Evolutionary conservation across 2,888 invertebrate species (phyloP).

Genomic region (Meteorus cinctellus): DNA sequence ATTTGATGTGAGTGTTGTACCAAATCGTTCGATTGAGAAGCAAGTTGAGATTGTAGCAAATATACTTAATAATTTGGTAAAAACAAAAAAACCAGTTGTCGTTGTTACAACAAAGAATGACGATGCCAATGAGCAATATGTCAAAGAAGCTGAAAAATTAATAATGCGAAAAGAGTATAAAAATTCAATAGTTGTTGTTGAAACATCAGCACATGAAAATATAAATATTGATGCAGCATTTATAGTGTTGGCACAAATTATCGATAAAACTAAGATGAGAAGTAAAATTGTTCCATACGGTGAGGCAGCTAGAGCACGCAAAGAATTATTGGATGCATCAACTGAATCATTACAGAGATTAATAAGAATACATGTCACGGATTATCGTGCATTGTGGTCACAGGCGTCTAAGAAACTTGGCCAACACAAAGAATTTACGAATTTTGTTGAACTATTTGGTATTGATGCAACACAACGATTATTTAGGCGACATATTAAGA

Average conservation of each 20-base stretch:
- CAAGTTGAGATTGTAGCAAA: constrained; percentile 91
- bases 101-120: constrained; percentile 97
- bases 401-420: constrained; percentile 89
- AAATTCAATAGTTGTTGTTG: constrained; percentile 89
- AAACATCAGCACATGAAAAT: constrained; percentile 96
- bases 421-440: constrained; percentile 90
- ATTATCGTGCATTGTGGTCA: constrained; percentile 90
- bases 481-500: constrained; percentile 86
- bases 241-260: constrained; percentile 90
- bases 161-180: constrained; percentile 94
- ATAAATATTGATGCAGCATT: constrained; percentile 97
- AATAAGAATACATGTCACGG: constrained; percentile 88
- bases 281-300: constrained; percentile 83
- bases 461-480: constrained; percentile 87
- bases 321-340: constrained; percentile 91
- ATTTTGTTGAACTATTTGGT: constrained; percentile 92
- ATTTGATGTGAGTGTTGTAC: constrained; percentile 96
- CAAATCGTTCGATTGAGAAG: constrained; percentile 91
- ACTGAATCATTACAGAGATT: constrained; percentile 93
- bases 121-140: constrained; percentile 89
- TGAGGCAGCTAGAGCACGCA: constrained; percentile 89
- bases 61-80: constrained; percentile 89
- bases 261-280: constrained; percentile 90
- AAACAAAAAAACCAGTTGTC: constrained; percentile 96
- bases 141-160: constrained; percentile 91